Conservation (phyloP, 2,113 vertebrate genomes). For the Engraulis encrasicolus region DNA sequence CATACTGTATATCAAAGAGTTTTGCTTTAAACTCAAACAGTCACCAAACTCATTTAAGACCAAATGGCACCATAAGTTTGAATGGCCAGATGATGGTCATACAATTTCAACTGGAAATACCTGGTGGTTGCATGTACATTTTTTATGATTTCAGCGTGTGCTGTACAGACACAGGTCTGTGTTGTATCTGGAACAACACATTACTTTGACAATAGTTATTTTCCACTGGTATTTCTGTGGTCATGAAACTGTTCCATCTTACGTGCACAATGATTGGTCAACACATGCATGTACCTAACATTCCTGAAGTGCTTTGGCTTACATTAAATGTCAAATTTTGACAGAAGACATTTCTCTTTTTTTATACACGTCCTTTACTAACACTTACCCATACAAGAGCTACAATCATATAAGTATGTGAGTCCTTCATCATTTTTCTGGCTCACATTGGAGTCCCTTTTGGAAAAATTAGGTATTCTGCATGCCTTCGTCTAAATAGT, state of each 20-base stretch:
- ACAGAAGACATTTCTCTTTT: neutral
- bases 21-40: neutral
- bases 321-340: too few species aligned
- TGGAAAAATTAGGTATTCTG: neutral
- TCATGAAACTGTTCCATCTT: constrained; percentile 13
- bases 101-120: constrained; percentile 53
- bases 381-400: constrained; percentile 4
- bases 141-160: neutral
- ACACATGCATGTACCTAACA: neutral
- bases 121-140: constrained; percentile 60
- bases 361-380: constrained; percentile 19
- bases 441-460: neutral
- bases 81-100: constrained; percentile 15
- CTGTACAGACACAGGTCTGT: neutral
- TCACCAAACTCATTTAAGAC: neutral
- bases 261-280: neutral
- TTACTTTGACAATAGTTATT: neutral
- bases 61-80: neutral
- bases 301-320: constrained; percentile 7
- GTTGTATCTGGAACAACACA: too few species aligned
- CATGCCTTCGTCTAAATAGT: neutral
- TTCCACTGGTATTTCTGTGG: constrained; percentile 16
- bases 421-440: constrained; percentile 8
- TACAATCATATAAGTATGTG: neutral
- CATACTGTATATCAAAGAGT: neutral